Evolutionary conservation across 1,140 invertebrate genomes (phyloP), one percentile per base, ranked within the genome.

Genomic region (Penaeus vannamei): DNA sequence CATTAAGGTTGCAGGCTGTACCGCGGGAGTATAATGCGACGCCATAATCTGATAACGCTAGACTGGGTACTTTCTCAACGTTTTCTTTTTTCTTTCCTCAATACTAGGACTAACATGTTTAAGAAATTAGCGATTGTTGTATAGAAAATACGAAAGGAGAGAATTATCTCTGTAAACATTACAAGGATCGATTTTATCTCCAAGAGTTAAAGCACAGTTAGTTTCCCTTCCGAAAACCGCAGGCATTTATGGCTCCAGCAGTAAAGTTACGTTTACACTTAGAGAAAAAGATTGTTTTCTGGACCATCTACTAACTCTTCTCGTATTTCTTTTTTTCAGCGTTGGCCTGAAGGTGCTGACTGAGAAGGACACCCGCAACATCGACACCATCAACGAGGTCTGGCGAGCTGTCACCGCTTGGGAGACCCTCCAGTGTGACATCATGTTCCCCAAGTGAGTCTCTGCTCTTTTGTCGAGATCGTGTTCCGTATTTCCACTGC

Each of bases 361-460:
- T 23, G 91, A 86, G 53, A 85, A 90, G 59, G 87, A 91, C n/a
- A 66, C 64, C 20, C 85, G 89, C 10, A 59, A 85, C 60, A 88
- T 89, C n/a, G 86, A 91, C 86, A 91, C 91, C 64, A 82, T 91
- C 22, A 59, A 61, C 5, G 80, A 90, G 83, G 89, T 91, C 26
- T 91, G 91, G 91, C 88, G 89, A 29, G 60, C 91, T 64, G 66
- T 91, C 76, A 90, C 91, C 46, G 77, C 84, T n/a, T 91, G 91
- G 91, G 81, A 90, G 82, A 83, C 60, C 26, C 91, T 91, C 2
- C 82, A 91, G 83, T 91, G 91, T 62, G 88, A 91, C 32, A 20
- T 42, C 84, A 90, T 91, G 91, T 91, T 91, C 89, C 91, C 91
- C n/a, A 91, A 79, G 91, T 91, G 42, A 83, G 87, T 91, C 17